phyloP scores from a whole-genome alignment of 2,113 vertebrate genomes.

The Apteryx owenii region DNA sequence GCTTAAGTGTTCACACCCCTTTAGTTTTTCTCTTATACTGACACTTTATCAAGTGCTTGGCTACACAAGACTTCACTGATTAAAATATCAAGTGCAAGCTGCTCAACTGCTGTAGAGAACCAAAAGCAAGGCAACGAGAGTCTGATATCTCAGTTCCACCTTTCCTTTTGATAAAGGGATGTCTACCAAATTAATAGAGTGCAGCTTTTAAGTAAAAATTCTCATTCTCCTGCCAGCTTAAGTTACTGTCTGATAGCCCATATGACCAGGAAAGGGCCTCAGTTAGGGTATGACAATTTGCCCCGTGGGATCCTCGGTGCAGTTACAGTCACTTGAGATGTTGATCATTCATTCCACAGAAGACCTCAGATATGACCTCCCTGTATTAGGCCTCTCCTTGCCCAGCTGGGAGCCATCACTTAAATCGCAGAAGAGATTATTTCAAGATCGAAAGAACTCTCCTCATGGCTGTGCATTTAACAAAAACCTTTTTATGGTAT shows the following conservation, averaged over 20 bases:
- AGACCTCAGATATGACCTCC: not conserved
- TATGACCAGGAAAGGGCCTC: not conserved
- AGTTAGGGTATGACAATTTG: not conserved
- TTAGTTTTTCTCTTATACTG: not conserved
- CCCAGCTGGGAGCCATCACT: not conserved
- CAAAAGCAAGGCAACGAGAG: not conserved
- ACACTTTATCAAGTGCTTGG: not conserved
- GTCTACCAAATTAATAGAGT: not conserved
- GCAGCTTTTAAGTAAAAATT: not conserved
- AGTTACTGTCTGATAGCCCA: not conserved
- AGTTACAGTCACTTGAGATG: not conserved
- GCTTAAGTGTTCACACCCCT: not conserved
- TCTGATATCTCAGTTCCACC: not conserved
- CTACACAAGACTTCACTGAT: not conserved
- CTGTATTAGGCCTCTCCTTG: not conserved
- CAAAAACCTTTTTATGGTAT: not conserved
- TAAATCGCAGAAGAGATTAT: not conserved
- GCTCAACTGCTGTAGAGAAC: not conserved
- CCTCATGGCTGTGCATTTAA: not conserved
- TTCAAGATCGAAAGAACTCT: not conserved
- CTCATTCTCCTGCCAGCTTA: not conserved
- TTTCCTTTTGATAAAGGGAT: not conserved
- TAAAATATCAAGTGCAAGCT: not conserved
- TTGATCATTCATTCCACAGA: not conserved
- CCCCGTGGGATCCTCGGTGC: not conserved